Evolutionary conservation across 1,140 invertebrate species (phyloP), one percentile per base, ranked within the genome.

Genomic region (Drosophila mojavensis): DNA sequence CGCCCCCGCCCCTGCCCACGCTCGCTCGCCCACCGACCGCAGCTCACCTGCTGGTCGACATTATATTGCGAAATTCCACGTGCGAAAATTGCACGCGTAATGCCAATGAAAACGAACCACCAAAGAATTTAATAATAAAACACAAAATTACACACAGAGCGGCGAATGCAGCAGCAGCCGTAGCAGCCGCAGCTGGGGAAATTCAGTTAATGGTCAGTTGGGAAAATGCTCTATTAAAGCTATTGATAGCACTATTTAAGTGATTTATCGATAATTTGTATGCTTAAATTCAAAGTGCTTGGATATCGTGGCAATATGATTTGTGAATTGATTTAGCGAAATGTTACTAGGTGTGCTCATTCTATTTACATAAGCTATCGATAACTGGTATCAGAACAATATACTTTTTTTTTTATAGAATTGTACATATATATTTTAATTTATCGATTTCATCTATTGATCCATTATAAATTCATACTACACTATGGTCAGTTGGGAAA

Each of bases 41-140:
- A 47, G 28, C 47, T 36, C 26, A 15, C 33, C 15, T 53, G 36
- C 36, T 45, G 10, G 6, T 48, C 65, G 64, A 78, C 84, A 66
- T 72, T 79, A 89, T 79, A 89, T 89, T 89, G 85, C 84, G 70
- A 89, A 89, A 89, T 89, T 90, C 84, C 84, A 89, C 78, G 85
- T 89, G 81, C 85, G 78, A 90, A 89, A 81, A 84, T 90, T 81
- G 80, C 84, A 73, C 80, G 84, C 83, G 81, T 89, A 81, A 89
- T 90, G 69, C 73, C 80, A 86, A 79, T 81, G 82, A 71, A 78
- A 79, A 71, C 66, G 75, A 65, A 82, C 66, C 60, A 63, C 48
- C 47, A 30, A 86, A 78, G 85, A 90, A 89, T 89, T 89, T 84
- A 76, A 81, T 89, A 76, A 71, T 65, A 70, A 55, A 53, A 58